Conservation (phyloP, 2,113 vertebrate species). For the Ptyas mucosa region DNA sequence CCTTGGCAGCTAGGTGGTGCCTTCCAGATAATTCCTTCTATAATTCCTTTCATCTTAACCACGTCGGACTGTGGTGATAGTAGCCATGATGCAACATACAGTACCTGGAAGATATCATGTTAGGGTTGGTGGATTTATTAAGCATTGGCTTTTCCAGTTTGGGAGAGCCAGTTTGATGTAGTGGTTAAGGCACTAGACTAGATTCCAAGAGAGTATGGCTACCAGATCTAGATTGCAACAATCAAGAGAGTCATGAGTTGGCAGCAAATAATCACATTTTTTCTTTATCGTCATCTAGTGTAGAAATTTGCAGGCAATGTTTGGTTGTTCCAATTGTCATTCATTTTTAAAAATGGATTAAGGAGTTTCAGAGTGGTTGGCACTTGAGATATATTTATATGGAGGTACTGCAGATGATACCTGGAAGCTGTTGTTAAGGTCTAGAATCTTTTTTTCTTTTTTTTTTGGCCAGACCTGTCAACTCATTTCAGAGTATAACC, state of each 20-base stretch:
- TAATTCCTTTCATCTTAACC: background rate
- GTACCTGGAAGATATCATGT: background rate
- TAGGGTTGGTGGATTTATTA: background rate
- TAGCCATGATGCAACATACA: background rate
- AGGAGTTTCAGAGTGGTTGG: background rate
- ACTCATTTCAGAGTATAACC: background rate
- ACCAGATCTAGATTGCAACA: background rate
- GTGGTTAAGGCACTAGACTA: background rate
- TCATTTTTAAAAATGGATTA: background rate
- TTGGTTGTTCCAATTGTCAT: background rate
- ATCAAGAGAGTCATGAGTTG: background rate
- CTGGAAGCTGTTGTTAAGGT: background rate
- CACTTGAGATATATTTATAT: background rate
- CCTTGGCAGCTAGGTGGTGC: background rate
- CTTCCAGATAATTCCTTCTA: background rate
- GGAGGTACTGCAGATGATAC: background rate
- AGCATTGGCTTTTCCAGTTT: background rate
- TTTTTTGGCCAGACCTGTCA: background rate
- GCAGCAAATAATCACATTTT: background rate
- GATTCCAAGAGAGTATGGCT: background rate
- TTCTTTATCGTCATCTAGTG: background rate
- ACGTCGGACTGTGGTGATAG: background rate
- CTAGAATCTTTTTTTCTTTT: background rate
- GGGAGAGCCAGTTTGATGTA: background rate
- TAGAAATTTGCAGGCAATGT: background rate